Percentiles rank a stretch among this genome's conserved stretches.
These are phyloP conservation scores for Achroia grisella DNA, from an alignment of 1,140 invertebrate genomes.

Conservation along the genomic window DNA sequence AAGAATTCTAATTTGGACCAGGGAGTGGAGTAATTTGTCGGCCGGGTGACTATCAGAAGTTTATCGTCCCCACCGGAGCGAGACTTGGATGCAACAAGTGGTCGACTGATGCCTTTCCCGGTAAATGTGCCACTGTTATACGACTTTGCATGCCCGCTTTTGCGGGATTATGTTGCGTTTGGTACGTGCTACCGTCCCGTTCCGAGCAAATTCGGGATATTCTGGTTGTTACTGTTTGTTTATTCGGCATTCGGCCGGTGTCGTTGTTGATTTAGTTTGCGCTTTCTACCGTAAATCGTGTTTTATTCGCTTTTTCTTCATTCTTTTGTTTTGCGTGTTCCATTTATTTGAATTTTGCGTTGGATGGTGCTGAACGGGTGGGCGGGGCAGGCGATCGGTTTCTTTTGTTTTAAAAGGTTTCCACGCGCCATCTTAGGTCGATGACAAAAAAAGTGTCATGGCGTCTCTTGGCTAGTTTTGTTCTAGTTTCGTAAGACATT, in stretches of 20 bases:
- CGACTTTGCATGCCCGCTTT: constrained; percentile 60
- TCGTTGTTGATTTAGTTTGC: constrained; percentile 7
- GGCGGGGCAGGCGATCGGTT: constrained; percentile 46
- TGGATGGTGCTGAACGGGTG: constrained; percentile 11
- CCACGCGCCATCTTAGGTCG: constrained; percentile 64
- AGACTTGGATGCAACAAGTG: constrained; percentile 65
- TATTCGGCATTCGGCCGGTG: constrained; percentile 14
- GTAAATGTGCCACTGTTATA: constrained; percentile 65
- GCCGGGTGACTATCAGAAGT: constrained; percentile 27
- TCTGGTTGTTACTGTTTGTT: constrained; percentile 21
- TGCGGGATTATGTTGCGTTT: constrained; percentile 42
- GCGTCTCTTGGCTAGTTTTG: constrained; percentile 48
- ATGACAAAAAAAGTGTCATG: constrained; percentile 68
- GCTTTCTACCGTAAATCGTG: constrained; percentile 4
- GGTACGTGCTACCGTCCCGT: constrained; percentile 16
- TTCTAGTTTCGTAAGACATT: constrained; percentile 32
- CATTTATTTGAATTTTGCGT: constrained; percentile 14
- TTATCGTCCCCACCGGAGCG: constrained; percentile 30
- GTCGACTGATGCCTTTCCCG: constrained; percentile 59
- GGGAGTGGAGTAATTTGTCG: constrained; percentile 10
- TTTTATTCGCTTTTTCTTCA: constrained; percentile 5
- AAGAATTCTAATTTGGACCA: constrained; percentile 9
- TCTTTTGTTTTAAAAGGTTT: constrained; percentile 66
- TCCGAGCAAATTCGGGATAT: constrained; percentile 30
- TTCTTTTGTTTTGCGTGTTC: constrained; percentile 19